A percentile compares a stretch with the other conserved stretches of the same genome.
These are phyloP conservation scores for Rhyacophila evoluta DNA, from an alignment of 2,888 invertebrate genomes.

Conservation along the genomic window DNA sequence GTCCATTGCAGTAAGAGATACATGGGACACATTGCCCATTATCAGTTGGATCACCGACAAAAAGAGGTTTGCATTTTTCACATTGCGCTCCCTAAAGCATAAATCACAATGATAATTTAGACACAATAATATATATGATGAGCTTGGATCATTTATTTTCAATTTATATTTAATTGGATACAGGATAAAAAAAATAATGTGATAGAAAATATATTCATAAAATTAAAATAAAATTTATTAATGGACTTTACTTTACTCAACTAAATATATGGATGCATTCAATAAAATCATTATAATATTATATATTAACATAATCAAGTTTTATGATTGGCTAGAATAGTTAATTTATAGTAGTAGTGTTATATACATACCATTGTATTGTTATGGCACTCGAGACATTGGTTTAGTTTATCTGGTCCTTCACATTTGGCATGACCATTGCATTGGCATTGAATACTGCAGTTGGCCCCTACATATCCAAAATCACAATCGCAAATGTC, in stretches of 20 bases:
- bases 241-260: too few species aligned
- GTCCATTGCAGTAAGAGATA: slow-evolving; percentile 89
- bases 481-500: slow-evolving; percentile 91
- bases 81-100: slow-evolving; percentile 83
- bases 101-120: background rate
- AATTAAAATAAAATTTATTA: too few species aligned
- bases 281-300: too few species aligned
- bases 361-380: slow-evolving; percentile 85
- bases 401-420: slow-evolving; percentile 85
- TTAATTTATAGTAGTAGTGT: too few species aligned
- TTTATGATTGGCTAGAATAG: too few species aligned
- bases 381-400: slow-evolving; percentile 88
- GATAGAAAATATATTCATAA: too few species aligned
- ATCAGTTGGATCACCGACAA: slow-evolving; percentile 91
- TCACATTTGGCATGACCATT: slow-evolving; percentile 94
- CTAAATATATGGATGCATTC: too few species aligned
- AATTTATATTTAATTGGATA: too few species aligned
- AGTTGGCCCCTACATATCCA: slow-evolving; percentile 94
- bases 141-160: slow-evolving; percentile 11
- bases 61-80: slow-evolving; percentile 89
- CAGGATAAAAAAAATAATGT: too few species aligned
- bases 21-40: slow-evolving; percentile 91
- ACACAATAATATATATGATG: background rate
- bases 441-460: slow-evolving; percentile 93
- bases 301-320: too few species aligned